Evolutionary conservation across 53 echinoderm and acorn worm genomes (phyloP).

Genomic region (Luidia sarsii): DNA sequence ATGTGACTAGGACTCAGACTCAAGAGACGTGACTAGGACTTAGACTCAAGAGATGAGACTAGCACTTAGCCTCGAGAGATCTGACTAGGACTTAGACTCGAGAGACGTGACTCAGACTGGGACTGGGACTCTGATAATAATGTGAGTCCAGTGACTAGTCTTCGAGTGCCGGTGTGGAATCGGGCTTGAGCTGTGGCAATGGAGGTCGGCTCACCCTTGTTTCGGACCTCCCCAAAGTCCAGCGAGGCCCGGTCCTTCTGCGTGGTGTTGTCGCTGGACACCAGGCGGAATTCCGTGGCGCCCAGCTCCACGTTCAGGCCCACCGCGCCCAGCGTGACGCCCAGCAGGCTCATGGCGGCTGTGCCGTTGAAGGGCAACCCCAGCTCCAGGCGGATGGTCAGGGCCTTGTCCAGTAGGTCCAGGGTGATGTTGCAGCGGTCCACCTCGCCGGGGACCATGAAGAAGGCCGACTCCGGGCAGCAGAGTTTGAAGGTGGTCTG

Average conservation of each 20-base stretch:
- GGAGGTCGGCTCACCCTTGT: too few relatives aligned
- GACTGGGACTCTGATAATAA: too few relatives aligned
- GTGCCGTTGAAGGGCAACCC: slow-evolving; percentile 63
- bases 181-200: too few relatives aligned
- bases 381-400: slow-evolving; percentile 50
- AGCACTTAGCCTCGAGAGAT: too few relatives aligned
- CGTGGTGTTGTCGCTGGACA: slow-evolving; percentile 37
- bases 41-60: too few relatives aligned
- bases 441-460: slow-evolving; percentile 60
- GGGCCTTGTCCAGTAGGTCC: slow-evolving; percentile 50
- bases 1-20: too few relatives aligned
- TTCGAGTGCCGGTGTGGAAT: too few relatives aligned
- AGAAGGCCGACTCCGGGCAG: slow-evolving; percentile 45
- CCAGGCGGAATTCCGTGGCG: neutral
- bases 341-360: slow-evolving; percentile 48
- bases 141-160: too few relatives aligned
- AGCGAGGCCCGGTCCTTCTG: slow-evolving; percentile 54
- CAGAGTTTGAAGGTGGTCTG: slow-evolving; percentile 59
- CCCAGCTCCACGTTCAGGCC: slow-evolving; percentile 48
- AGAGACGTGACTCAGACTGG: too few relatives aligned
- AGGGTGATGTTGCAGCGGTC: slow-evolving; percentile 66
- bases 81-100: too few relatives aligned
- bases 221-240: slow-evolving; percentile 44
- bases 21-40: too few relatives aligned
- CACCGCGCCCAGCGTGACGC: slow-evolving; percentile 16